Conservation (phyloP, 2,888 invertebrate genomes). For the Xestia xanthographa region DNA sequence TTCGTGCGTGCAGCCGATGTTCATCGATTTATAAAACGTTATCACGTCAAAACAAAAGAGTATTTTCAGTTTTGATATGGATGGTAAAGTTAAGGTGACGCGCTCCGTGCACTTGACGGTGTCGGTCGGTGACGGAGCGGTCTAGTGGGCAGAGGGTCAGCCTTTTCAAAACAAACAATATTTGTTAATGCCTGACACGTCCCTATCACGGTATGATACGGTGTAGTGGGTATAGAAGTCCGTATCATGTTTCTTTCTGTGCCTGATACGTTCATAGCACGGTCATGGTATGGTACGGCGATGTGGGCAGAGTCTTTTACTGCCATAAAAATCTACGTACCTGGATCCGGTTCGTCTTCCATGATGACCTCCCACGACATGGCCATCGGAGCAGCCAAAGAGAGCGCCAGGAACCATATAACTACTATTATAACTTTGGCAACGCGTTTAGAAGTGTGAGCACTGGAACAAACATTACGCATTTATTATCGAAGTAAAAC, state of each 20-base stretch:
- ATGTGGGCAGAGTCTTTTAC: not conserved
- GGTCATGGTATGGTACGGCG: not conserved
- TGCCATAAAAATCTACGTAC: constrained; percentile 69
- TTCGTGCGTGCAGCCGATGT: too few relatives aligned
- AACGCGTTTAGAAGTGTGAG: constrained; percentile 93
- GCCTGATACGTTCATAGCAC: not conserved
- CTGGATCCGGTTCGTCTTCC: constrained; percentile 85
- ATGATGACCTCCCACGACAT: constrained; percentile 91
- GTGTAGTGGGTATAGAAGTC: too few relatives aligned
- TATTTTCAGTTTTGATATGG: not conserved
- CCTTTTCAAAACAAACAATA: not conserved
- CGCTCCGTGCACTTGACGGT: too few relatives aligned
- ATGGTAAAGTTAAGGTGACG: not conserved
- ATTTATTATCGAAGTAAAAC: constrained; percentile 8
- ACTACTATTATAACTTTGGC: constrained; percentile 93
- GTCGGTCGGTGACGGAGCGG: too few relatives aligned
- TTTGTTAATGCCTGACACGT: not conserved
- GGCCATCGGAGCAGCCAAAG: constrained; percentile 93
- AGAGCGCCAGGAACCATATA: constrained; percentile 93
- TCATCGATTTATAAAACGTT: too few relatives aligned
- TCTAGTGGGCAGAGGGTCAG: not conserved
- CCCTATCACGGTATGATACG: too few relatives aligned
- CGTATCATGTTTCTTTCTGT: not conserved
- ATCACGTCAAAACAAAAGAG: too few relatives aligned
- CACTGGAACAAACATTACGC: constrained; percentile 88